Evolutionary conservation across 2,888 invertebrate species (phyloP).

Genomic region (Arge pagana): DNA sequence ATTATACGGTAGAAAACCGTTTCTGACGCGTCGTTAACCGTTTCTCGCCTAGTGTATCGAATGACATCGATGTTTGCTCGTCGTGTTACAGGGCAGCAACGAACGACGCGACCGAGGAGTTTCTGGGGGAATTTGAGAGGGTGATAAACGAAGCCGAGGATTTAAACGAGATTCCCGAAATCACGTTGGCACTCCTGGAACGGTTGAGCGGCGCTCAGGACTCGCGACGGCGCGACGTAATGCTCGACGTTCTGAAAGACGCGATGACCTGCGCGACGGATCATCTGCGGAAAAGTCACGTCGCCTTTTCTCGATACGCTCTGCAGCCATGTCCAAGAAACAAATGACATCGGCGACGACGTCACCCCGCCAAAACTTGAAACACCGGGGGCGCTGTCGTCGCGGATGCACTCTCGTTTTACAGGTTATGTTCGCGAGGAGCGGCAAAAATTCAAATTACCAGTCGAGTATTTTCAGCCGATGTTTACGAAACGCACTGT

Average conservation of each 20-base stretch:
- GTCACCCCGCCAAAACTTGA: no score
- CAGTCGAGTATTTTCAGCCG: no score
- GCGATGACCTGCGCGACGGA: conserved; percentile 35
- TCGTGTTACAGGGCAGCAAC: conserved; percentile 3
- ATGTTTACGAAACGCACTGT: no score
- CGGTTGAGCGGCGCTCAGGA: conserved; percentile 5
- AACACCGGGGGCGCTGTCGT: no score
- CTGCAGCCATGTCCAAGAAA: conserved; percentile 41
- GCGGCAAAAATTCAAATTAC: no score
- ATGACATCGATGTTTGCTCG: no score
- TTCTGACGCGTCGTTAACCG: no score
- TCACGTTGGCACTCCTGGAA: conserved; percentile 9
- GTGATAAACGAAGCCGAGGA: conserved; percentile 15
- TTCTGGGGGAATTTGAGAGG: not conserved
- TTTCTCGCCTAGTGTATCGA: no score
- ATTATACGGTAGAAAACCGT: no score
- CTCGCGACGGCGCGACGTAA: conserved; percentile 18
- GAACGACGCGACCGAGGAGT: conserved; percentile 2
- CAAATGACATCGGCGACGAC: conserved; percentile 29
- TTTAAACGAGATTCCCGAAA: conserved; percentile 5
- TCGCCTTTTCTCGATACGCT: conserved; percentile 38
- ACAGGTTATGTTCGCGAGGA: no score
- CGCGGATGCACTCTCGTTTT: no score
- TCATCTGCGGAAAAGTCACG: conserved; percentile 39
- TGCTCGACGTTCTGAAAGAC: conserved; percentile 38